Percentiles rank a stretch among this genome's conserved stretches.
Evolutionary conservation across 2,113 vertebrate genomes (phyloP).

Genomic region (Hippocampus abdominalis): DNA sequence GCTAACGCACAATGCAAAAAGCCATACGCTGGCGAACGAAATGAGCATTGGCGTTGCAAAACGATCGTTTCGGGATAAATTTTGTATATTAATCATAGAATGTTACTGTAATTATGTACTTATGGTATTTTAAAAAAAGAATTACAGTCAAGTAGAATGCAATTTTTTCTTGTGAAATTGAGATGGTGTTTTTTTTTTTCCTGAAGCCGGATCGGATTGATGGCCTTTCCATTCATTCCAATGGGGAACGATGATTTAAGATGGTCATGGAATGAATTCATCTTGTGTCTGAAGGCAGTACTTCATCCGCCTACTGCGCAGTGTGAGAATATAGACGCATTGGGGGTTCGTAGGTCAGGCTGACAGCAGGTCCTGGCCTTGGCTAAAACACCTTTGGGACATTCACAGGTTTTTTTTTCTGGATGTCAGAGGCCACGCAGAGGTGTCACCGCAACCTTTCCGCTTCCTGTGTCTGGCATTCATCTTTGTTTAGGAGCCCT

Average conservation of each 20-base stretch:
- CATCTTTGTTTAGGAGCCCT: slow-evolving; percentile 67
- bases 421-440: slow-evolving; percentile 32
- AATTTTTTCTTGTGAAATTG: no score
- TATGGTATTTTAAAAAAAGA: no score
- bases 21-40: neutral
- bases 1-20: neutral
- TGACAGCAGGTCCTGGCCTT: slow-evolving; percentile 30
- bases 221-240: neutral
- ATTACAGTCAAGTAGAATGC: no score
- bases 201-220: no score
- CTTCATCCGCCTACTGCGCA: neutral
- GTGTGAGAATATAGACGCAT: slow-evolving; percentile 7
- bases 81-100: no score
- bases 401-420: slow-evolving; percentile 44
- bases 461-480: slow-evolving; percentile 67
- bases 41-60: neutral
- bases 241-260: neutral
- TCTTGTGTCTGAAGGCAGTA: neutral
- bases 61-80: neutral
- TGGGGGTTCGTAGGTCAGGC: slow-evolving; percentile 27
- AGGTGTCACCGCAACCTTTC: slow-evolving; percentile 61
- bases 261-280: neutral
- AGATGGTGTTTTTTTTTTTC: no score
- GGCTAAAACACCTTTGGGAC: slow-evolving; percentile 39
- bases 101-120: no score